Evolutionary conservation across 1,140 invertebrate species (phyloP).

Genomic region (Drosophila sp.): DNA sequence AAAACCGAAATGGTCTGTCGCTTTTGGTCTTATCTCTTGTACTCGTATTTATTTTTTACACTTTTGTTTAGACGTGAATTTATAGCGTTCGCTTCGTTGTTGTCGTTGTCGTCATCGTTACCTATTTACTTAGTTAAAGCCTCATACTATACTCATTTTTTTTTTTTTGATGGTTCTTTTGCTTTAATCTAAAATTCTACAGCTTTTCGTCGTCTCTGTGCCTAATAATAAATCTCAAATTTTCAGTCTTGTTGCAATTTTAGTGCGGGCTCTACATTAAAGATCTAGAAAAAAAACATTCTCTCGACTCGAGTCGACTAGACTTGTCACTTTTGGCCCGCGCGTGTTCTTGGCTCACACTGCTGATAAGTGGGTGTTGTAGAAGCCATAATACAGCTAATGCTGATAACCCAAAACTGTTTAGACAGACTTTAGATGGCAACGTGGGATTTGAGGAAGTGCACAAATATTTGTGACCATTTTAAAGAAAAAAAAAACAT

Average conservation of each 20-base stretch:
- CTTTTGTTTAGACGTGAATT: slow-evolving; percentile 82
- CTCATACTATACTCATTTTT: no score
- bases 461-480: slow-evolving; percentile 71
- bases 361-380: slow-evolving; percentile 52
- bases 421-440: slow-evolving; percentile 55
- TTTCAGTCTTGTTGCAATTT: slow-evolving; percentile 72
- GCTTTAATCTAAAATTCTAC: slow-evolving; percentile 27
- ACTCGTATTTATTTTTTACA: slow-evolving; percentile 77
- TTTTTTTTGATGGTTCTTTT: background rate
- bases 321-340: slow-evolving; percentile 26
- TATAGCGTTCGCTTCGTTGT: slow-evolving; percentile 55
- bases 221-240: slow-evolving; percentile 68
- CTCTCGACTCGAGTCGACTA: background rate
- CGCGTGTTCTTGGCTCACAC: slow-evolving; percentile 58
- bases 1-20: slow-evolving; percentile 8
- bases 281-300: slow-evolving; percentile 22
- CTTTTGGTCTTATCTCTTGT: slow-evolving; percentile 59
- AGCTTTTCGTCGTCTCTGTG: slow-evolving; percentile 17
- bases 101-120: slow-evolving; percentile 1
- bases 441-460: slow-evolving; percentile 62
- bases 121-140: slow-evolving; percentile 60
- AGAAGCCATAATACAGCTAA: slow-evolving; percentile 40
- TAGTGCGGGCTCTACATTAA: slow-evolving; percentile 13
- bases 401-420: slow-evolving; percentile 51
- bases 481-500: slow-evolving; percentile 41